Evolutionary conservation across 2,888 invertebrate species (phyloP).

Genomic region (Pandemis corylana): DNA sequence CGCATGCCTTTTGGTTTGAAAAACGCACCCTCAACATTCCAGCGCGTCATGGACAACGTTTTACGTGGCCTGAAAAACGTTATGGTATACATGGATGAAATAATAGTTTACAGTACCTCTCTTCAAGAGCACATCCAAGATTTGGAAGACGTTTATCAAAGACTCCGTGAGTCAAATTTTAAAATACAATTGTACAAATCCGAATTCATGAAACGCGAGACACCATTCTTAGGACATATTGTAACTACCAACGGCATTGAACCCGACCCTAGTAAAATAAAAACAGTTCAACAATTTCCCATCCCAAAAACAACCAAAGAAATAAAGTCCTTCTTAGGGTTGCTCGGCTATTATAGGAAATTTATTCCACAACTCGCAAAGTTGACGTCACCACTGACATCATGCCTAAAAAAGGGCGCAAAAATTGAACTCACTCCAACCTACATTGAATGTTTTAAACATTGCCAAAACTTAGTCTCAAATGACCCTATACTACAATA

Average conservation of each 20-base stretch:
- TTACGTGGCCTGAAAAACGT: background rate
- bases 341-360: constrained; percentile 51
- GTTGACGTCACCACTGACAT: constrained; percentile 46
- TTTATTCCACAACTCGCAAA: constrained; percentile 51
- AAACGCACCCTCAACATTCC: background rate
- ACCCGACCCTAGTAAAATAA: constrained; percentile 50
- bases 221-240: constrained; percentile 47
- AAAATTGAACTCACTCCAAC: too few relatives aligned
- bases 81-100: background rate
- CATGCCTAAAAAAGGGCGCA: constrained; percentile 45
- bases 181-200: constrained; percentile 52
- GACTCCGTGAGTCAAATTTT: constrained; percentile 45
- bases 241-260: constrained; percentile 48
- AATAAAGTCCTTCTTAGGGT: constrained; percentile 50
- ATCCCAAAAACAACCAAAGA: constrained; percentile 49
- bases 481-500: constrained; percentile 56
- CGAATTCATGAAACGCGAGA: constrained; percentile 48
- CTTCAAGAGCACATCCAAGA: background rate
- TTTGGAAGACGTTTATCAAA: background rate
- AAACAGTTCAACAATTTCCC: constrained; percentile 48
- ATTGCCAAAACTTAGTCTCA: constrained; percentile 44
- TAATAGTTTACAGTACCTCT: background rate
- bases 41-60: background rate
- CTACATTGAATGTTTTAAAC: constrained; percentile 41
- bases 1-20: background rate